Conservation (phyloP, 2,888 invertebrate genomes). For the Himalopsyche anomala region DNA sequence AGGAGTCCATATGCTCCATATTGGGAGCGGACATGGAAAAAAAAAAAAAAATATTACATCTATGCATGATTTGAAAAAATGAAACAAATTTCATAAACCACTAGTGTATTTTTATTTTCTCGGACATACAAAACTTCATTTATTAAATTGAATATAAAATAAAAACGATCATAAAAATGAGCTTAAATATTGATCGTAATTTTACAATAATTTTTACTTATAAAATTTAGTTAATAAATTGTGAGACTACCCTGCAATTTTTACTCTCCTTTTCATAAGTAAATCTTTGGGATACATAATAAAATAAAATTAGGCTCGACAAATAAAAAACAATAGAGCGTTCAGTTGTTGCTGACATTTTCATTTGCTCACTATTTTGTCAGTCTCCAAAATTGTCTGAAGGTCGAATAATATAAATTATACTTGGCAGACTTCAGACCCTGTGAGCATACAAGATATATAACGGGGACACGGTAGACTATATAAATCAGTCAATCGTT, state of each 20-base stretch:
- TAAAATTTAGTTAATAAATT: conserved; percentile 57
- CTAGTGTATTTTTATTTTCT: conserved; percentile 56
- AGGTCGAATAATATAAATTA: conserved; percentile 38
- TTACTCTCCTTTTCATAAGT: conserved; percentile 63
- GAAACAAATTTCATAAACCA: conserved; percentile 5
- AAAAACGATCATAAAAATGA: conserved; percentile 62
- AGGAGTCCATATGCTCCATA: too few species aligned
- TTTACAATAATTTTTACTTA: conserved; percentile 54
- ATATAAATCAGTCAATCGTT: conserved; percentile 28
- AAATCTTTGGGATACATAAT: conserved; percentile 63
- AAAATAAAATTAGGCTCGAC: conserved; percentile 27
- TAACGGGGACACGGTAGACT: neutral
- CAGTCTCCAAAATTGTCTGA: conserved; percentile 48
- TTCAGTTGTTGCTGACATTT: neutral
- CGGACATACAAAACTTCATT: conserved; percentile 64
- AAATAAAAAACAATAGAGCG: neutral
- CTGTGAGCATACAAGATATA: neutral
- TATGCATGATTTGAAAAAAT: neutral
- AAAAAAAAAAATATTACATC: too few species aligned
- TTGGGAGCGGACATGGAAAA: too few species aligned
- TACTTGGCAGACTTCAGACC: conserved; percentile 17
- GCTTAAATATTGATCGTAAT: conserved; percentile 52
- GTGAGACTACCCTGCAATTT: conserved; percentile 65
- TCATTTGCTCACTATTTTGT: neutral
- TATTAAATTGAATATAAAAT: conserved; percentile 65